phyloP scores from a whole-genome alignment of 2,888 invertebrate species.

The Caenorhabditis imperialis region DNA sequence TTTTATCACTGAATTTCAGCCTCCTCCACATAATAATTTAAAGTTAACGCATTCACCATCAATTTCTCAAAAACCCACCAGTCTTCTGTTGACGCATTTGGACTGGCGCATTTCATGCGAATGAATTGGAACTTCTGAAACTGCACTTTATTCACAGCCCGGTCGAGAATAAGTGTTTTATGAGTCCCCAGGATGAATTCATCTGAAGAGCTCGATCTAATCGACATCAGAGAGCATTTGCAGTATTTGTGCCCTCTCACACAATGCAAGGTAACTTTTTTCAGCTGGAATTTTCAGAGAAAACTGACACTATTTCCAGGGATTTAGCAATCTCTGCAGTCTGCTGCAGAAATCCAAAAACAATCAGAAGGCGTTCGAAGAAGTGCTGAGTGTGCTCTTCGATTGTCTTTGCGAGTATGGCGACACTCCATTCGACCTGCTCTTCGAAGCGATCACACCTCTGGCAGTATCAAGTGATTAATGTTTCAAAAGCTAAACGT shows the following conservation, averaged over 20 bases:
- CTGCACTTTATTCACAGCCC: no score
- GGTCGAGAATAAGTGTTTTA: no score
- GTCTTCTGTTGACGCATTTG: conserved; percentile 2
- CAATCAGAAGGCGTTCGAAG: neutral
- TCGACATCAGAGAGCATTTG: conserved; percentile 15
- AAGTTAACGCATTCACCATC: no score
- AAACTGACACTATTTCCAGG: conserved; percentile 16
- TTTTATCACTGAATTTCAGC: no score
- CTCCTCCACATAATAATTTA: no score
- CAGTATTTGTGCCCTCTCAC: neutral
- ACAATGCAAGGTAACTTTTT: conserved; percentile 10
- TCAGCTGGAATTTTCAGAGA: neutral
- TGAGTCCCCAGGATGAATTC: no score
- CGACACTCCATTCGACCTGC: neutral
- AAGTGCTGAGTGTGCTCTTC: conserved; percentile 13
- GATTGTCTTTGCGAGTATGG: conserved; percentile 28
- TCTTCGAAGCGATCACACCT: conserved; percentile 10
- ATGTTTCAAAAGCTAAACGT: neutral
- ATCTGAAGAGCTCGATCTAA: neutral
- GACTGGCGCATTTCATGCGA: conserved; percentile 14
- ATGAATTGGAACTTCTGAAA: conserved; percentile 26
- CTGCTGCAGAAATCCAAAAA: neutral
- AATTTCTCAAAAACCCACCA: no score
- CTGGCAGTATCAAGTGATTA: conserved; percentile 6
- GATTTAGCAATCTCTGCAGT: conserved; percentile 12